Evolutionary conservation across 30 jellyfish, hydroid and myxozoan species (phyloP).

Genomic region (Pelagia noctiluca): DNA sequence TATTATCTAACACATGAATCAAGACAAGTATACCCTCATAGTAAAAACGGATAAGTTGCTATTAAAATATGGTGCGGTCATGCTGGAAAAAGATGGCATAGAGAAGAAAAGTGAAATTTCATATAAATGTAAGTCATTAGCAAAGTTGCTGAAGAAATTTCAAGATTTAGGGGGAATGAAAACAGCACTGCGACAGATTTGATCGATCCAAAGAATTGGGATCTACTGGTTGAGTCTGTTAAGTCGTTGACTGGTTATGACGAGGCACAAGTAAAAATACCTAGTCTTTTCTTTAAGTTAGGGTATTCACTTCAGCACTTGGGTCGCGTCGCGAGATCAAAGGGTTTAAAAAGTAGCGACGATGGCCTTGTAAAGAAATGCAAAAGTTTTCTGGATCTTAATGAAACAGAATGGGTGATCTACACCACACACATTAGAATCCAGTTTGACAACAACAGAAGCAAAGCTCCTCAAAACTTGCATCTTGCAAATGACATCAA

Average conservation of each 20-base stretch:
- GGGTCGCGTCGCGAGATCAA: conserved; percentile 20
- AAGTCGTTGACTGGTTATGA: neutral
- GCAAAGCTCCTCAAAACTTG: conserved; percentile 15
- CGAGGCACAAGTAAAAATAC: neutral
- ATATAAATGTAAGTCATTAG: neutral
- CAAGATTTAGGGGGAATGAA: neutral
- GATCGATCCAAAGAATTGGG: neutral
- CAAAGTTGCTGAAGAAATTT: neutral
- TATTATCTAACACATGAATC: neutral
- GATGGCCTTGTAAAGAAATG: neutral
- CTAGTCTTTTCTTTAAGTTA: neutral
- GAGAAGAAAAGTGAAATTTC: neutral
- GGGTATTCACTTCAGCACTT: conserved; percentile 11
- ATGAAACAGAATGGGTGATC: conserved; percentile 12
- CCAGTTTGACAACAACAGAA: conserved; percentile 22
- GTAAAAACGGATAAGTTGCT: neutral
- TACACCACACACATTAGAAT: neutral
- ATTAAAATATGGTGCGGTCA: neutral
- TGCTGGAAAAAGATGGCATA: neutral
- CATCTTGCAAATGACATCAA: neutral
- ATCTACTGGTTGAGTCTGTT: neutral
- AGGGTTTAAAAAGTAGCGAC: neutral
- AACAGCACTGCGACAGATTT: neutral
- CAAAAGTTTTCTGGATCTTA: neutral
- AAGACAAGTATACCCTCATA: neutral